Evolutionary conservation across 2,888 invertebrate genomes (phyloP).

Genomic region (Tigriopus californicus): DNA sequence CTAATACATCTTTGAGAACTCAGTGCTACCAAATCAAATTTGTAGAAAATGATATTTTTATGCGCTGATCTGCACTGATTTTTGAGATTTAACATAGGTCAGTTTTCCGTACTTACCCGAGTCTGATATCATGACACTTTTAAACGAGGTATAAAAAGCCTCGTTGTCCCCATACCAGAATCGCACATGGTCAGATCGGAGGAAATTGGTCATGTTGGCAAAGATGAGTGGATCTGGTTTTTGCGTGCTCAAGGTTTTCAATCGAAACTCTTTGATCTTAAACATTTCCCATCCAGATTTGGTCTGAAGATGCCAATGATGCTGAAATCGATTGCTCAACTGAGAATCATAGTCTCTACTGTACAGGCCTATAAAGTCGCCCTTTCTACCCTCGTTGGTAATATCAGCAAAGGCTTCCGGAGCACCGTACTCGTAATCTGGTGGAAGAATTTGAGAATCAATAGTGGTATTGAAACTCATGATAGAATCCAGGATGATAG

Average conservation of each 20-base stretch:
- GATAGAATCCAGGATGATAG: conserved; percentile 25
- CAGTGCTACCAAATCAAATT: too few relatives aligned
- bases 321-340: background rate
- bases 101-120: too few relatives aligned
- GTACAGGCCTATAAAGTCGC: background rate
- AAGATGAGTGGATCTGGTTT: background rate
- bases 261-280: background rate
- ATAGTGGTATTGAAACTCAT: conserved; percentile 24
- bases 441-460: conserved; percentile 23
- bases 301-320: background rate
- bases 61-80: too few relatives aligned
- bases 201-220: background rate
- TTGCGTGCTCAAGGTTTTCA: background rate
- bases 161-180: background rate
- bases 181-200: background rate
- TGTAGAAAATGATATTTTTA: too few relatives aligned
- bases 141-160: background rate
- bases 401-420: background rate
- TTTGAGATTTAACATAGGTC: too few relatives aligned
- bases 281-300: background rate
- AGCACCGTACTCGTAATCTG: conserved; percentile 18
- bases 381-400: background rate
- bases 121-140: background rate
- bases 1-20: too few relatives aligned
- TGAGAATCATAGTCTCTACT: background rate